Evolutionary conservation across 2,888 invertebrate genomes (phyloP).

Genomic region (Drosophila infuscata): DNA sequence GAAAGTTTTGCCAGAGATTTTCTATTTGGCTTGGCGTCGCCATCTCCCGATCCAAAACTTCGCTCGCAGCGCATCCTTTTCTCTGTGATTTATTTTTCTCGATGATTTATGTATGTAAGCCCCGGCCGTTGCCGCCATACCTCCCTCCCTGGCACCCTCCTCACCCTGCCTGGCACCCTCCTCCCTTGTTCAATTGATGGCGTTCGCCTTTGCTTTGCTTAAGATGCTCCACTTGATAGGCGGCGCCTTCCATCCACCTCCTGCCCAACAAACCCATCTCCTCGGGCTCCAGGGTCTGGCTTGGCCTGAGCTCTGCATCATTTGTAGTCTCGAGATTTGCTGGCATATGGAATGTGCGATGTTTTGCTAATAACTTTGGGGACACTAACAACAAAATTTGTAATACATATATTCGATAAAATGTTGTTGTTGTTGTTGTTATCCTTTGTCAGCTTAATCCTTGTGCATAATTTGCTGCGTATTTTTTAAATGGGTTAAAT

Average conservation of each 20-base stretch:
- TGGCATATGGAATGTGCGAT: slow-evolving; percentile 12
- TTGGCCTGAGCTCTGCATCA: background rate
- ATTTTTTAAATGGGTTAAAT: slow-evolving; percentile 72
- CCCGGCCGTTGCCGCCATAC: slow-evolving; percentile 1
- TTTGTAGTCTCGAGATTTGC: slow-evolving; percentile 3
- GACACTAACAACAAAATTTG: slow-evolving; percentile 11
- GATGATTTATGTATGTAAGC: slow-evolving; percentile 68
- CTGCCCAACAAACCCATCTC: background rate
- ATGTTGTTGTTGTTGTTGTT: slow-evolving; percentile 29
- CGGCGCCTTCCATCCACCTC: slow-evolving; percentile 20
- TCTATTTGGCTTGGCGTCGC: slow-evolving; percentile 52
- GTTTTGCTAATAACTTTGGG: slow-evolving; percentile 49
- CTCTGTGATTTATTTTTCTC: slow-evolving; percentile 70
- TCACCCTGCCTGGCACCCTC: background rate
- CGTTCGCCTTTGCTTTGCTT: slow-evolving; percentile 25
- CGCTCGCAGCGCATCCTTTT: slow-evolving; percentile 21
- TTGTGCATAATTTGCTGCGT: slow-evolving; percentile 45
- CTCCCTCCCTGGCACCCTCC: background rate
- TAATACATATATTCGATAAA: slow-evolving; percentile 31
- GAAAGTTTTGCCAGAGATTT: slow-evolving; percentile 73
- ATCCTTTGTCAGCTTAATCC: slow-evolving; percentile 56
- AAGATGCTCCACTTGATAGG: slow-evolving; percentile 62
- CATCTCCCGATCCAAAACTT: slow-evolving; percentile 18
- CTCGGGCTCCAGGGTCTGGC: background rate
- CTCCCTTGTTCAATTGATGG: background rate